Evolutionary conservation across 2,888 invertebrate species (phyloP), one percentile per base, ranked within the genome.

Genomic region (Hypercompe scribonia): DNA sequence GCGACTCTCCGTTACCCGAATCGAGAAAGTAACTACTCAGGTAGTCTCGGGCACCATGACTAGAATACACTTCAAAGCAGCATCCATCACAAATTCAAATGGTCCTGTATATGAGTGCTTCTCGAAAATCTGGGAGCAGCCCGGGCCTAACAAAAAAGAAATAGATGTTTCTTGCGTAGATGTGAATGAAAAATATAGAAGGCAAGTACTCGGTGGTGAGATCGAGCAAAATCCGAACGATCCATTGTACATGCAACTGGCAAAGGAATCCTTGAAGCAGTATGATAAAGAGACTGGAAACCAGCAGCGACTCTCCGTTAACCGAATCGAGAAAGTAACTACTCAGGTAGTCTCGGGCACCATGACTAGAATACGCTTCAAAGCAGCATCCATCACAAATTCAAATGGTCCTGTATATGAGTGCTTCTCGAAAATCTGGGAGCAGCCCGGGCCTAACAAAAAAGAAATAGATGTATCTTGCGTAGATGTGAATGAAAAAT

Each of bases 41-140:
- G 71, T 65, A 21, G 71, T 71, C 8, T 36, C 65, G 24, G 50
- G 70, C 10, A 15, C 7, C 7, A 13, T 70, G 8, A 70, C 64
- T 24, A 50, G 24, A 70, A 70, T 70, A 31, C 13, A 70, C 63
- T 70, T 64, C 50, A 15, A 46, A 81, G 87, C 97, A 1, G 95
- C 96, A 18, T 91, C 93, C 11, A 95, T 96, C 7, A 90, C 92
- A 72, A 96, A 96, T 80, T 10, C 13, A 15, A n/a, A 36, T 33
- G 61, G 33, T 28, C 28, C 3, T 0, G 39, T n/a, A 15, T 18
- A 11, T 18, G 10, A 58, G 18, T 54, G 54, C n/a, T 31, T 31
- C 3, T 64, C 61, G 21, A 3, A 33, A 46, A 39, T 42, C 24
- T 64, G 70, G 39, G 70, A 70, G n/a, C 13, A 36, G 63, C 28